Percentiles rank a stretch among this genome's conserved stretches.
Conservation (phyloP, 64 coral and sea anemone species). For the Pocillopora damicornis region DNA sequence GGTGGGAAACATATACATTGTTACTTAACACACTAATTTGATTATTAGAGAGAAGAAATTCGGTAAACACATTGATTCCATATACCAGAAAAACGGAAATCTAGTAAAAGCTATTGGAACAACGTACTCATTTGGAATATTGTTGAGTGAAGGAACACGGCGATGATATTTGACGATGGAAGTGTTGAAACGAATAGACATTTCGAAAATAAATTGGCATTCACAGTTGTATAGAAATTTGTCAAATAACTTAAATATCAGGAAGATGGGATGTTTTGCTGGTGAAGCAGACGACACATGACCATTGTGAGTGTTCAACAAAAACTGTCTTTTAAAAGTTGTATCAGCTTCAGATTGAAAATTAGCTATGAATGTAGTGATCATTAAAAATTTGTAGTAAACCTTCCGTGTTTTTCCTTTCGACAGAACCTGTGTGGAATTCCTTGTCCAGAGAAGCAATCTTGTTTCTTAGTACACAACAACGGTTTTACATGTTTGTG, state of each 20-base stretch:
- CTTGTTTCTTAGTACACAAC: neutral
- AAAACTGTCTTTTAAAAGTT: too few species aligned
- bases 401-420: neutral
- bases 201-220: too few species aligned
- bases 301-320: too few species aligned
- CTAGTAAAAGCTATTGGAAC: neutral
- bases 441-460: slow-evolving; percentile 6
- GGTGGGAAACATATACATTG: neutral
- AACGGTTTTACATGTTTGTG: neutral
- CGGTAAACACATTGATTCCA: neutral
- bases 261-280: too few species aligned
- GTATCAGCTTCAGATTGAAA: too few species aligned
- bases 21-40: neutral
- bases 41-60: neutral
- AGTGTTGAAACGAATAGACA: too few species aligned
- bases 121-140: neutral
- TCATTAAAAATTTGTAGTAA: too few species aligned
- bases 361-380: too few species aligned
- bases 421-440: neutral
- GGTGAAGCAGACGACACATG: neutral
- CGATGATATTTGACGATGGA: too few species aligned
- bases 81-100: neutral
- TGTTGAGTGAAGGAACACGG: too few species aligned
- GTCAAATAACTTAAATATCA: too few species aligned
- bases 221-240: too few species aligned